Evolutionary conservation across 2,888 invertebrate species (phyloP).

Genomic region (Allophyes oxyacanthae): DNA sequence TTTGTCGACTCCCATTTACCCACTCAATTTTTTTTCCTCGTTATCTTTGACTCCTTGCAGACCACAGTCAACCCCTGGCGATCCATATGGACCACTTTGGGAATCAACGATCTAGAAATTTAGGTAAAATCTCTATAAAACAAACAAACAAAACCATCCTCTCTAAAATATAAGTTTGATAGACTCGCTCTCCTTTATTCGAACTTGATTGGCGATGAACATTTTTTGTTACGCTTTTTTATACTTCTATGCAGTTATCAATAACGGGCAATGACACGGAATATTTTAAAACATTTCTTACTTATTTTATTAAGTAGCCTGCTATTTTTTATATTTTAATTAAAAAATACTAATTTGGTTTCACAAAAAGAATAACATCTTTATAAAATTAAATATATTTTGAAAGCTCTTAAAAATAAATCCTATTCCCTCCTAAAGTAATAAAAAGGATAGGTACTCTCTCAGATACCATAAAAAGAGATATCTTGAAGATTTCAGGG

Average conservation of each 20-base stretch:
- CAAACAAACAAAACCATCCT: too few relatives aligned
- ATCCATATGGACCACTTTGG: too few relatives aligned
- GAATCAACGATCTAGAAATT: too few relatives aligned
- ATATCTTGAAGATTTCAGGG: slow-evolving; percentile 28
- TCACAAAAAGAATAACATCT: too few relatives aligned
- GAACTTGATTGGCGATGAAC: slow-evolving; percentile 23
- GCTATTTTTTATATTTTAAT: too few relatives aligned
- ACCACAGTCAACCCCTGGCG: too few relatives aligned
- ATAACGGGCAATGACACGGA: slow-evolving; percentile 14
- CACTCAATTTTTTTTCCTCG: too few relatives aligned
- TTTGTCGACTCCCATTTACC: too few relatives aligned
- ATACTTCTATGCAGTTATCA: background rate
- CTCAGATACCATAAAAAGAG: slow-evolving; percentile 30
- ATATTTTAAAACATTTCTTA: slow-evolving; percentile 5
- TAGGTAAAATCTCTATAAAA: slow-evolving; percentile 2
- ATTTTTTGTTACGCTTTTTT: background rate
- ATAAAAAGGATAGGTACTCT: slow-evolving; percentile 37
- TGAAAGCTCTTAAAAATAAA: slow-evolving; percentile 19
- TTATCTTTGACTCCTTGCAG: too few relatives aligned
- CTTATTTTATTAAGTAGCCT: background rate
- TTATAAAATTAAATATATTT: slow-evolving; percentile 1
- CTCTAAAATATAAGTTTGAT: too few relatives aligned
- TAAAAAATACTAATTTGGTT: too few relatives aligned
- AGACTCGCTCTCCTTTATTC: slow-evolving; percentile 17
- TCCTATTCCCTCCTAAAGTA: slow-evolving; percentile 10